These are phyloP conservation scores for Lepidochitona cinerea DNA, from an alignment of 2,888 invertebrate species.

Conservation along the genomic window DNA sequence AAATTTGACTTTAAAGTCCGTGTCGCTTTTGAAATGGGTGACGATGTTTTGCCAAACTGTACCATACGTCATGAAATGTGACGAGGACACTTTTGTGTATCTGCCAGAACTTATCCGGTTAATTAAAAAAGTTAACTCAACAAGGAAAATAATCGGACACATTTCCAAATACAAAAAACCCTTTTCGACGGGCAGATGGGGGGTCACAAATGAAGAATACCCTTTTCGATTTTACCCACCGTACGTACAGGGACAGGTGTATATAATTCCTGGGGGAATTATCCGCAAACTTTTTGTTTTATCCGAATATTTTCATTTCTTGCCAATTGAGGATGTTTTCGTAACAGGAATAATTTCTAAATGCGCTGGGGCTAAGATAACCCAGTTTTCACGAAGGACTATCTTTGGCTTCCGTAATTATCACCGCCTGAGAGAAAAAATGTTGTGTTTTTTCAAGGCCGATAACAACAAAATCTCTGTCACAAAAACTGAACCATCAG, in stretches of 20 bases:
- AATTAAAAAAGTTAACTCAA: conserved; percentile 29
- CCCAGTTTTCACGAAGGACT: no score
- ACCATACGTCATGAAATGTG: conserved; percentile 57
- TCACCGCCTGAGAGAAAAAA: no score
- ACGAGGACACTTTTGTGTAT: conserved; percentile 66
- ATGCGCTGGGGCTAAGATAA: conserved; percentile 12
- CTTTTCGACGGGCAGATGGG: conserved; percentile 42
- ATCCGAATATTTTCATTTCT: conserved; percentile 71
- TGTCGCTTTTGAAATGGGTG: conserved; percentile 62
- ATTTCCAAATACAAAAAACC: no score
- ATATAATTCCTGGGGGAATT: conserved; percentile 30
- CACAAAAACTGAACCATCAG: no score
- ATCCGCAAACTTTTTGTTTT: conserved; percentile 65
- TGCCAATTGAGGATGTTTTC: conserved; percentile 42
- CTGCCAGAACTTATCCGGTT: conserved; percentile 66
- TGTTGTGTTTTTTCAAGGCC: no score
- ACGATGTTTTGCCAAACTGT: conserved; percentile 49
- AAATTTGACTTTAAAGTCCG: conserved; percentile 63
- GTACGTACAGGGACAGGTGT: conserved; percentile 35
- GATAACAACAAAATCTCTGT: no score
- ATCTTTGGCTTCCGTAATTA: no score
- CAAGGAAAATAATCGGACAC: conserved; percentile 54
- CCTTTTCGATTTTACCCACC: conserved; percentile 31
- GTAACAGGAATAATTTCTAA: conserved; percentile 36
- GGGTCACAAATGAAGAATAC: conserved; percentile 27